A percentile compares a stretch with the other conserved stretches of the same genome.
Conservation (phyloP, 2,797 vertebrate genomes). For the Enteromius unitaeniatus region DNA sequence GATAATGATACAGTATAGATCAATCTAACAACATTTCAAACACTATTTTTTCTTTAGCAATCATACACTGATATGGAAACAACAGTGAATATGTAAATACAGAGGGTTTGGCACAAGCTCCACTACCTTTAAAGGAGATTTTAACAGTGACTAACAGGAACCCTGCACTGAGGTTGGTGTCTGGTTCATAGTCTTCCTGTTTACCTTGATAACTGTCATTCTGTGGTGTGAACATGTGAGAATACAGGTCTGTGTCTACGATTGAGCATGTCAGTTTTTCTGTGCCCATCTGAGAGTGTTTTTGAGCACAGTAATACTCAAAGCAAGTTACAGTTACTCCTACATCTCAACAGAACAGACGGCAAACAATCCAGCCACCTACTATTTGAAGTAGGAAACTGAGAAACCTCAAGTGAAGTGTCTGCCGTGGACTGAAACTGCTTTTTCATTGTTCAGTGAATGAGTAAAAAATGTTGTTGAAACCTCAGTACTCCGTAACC, state of each 20-base stretch:
- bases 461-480: constrained; percentile 67
- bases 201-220: constrained; percentile 56
- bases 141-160: constrained; percentile 55
- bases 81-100: not conserved
- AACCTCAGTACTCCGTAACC: constrained; percentile 52
- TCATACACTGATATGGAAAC: not conserved
- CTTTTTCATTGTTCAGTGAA: constrained; percentile 50
- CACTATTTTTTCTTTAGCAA: not conserved
- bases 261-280: constrained; percentile 15
- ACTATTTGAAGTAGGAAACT: constrained; percentile 53
- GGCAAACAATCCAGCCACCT: not conserved
- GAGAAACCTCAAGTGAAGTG: constrained; percentile 57
- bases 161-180: constrained; percentile 44
- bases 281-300: constrained; percentile 3
- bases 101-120: not conserved
- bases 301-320: not conserved
- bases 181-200: constrained; percentile 62
- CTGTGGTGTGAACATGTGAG: constrained; percentile 52
- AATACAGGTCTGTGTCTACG: constrained; percentile 11
- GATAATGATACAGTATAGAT: not conserved
- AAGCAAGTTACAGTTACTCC: not conserved
- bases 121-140: constrained; percentile 24
- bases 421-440: constrained; percentile 47
- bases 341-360: constrained; percentile 22
- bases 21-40: constrained; percentile 9